phyloP scores from a whole-genome alignment of 2,888 invertebrate genomes.

The Drosophila paramelanica region DNA sequence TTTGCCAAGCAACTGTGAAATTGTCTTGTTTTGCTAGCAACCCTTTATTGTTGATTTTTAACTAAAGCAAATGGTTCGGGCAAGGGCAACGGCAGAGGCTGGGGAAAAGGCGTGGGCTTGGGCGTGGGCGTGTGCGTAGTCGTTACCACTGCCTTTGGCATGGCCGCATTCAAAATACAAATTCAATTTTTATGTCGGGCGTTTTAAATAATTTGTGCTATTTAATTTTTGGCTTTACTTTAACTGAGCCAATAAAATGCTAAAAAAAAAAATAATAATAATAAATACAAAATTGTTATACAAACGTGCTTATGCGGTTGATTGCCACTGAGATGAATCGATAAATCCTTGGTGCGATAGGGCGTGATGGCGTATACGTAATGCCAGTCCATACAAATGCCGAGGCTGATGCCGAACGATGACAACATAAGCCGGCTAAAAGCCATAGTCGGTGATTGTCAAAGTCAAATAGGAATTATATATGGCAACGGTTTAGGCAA shows the following conservation, averaged over 20 bases:
- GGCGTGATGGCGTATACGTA: constrained; percentile 60
- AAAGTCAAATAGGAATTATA: constrained; percentile 69
- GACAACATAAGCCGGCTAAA: constrained; percentile 70
- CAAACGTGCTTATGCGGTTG: constrained; percentile 67
- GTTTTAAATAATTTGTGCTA: constrained; percentile 77
- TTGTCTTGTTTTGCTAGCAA: constrained; percentile 73
- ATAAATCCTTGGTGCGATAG: constrained; percentile 32
- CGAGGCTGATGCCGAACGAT: constrained; percentile 50
- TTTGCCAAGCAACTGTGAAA: constrained; percentile 78
- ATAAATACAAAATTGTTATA: constrained; percentile 30
- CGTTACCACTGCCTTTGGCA: constrained; percentile 20
- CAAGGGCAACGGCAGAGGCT: background rate
- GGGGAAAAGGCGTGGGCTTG: background rate
- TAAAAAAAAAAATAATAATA: constrained; percentile 10
- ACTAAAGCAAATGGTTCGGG: constrained; percentile 40
- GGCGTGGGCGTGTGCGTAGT: constrained; percentile 7
- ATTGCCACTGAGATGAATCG: constrained; percentile 52
- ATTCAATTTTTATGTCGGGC: constrained; percentile 67
- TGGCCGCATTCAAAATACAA: constrained; percentile 53
- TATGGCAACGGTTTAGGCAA: constrained; percentile 25
- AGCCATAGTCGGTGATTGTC: constrained; percentile 56
- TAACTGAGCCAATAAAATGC: constrained; percentile 69
- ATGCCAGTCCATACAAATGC: constrained; percentile 40
- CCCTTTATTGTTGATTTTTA: constrained; percentile 70
- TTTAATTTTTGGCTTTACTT: constrained; percentile 70